A percentile compares a stretch with the other conserved stretches of the same genome.
phyloP scores from a whole-genome alignment of 2,797 vertebrate species.

The Anguilla marmorata region DNA sequence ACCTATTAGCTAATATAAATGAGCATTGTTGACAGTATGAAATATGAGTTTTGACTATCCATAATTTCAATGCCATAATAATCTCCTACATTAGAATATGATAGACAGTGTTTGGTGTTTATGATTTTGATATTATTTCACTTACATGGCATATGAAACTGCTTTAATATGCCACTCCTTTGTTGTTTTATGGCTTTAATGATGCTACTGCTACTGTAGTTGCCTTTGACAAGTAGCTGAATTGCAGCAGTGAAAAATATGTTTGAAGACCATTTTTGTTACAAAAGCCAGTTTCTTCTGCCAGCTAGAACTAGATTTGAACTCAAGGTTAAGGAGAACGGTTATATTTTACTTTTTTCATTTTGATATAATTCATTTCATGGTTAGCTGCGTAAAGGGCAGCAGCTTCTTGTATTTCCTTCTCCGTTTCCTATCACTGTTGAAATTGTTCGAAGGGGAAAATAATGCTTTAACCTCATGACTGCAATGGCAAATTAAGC shows the following conservation, averaged over 20 bases:
- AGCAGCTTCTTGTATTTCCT: not conserved
- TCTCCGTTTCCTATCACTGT: not conserved
- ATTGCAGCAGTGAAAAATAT: conserved; percentile 4
- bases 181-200: not conserved
- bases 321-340: not conserved
- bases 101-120: no score
- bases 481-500: not conserved
- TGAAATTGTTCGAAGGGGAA: not conserved
- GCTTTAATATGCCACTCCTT: not conserved
- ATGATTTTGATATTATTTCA: no score
- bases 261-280: no score
- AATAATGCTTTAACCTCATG: not conserved
- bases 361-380: not conserved
- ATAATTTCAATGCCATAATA: not conserved
- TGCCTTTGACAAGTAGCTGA: not conserved
- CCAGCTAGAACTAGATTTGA: not conserved
- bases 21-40: not conserved
- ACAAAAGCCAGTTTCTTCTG: not conserved
- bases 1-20: not conserved
- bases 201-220: not conserved
- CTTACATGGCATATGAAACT: not conserved
- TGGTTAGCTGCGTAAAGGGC: not conserved
- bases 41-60: not conserved
- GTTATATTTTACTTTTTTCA: not conserved
- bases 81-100: not conserved